phyloP scores from a whole-genome alignment of 2,888 invertebrate genomes.

The Amorpha juglandis region DNA sequence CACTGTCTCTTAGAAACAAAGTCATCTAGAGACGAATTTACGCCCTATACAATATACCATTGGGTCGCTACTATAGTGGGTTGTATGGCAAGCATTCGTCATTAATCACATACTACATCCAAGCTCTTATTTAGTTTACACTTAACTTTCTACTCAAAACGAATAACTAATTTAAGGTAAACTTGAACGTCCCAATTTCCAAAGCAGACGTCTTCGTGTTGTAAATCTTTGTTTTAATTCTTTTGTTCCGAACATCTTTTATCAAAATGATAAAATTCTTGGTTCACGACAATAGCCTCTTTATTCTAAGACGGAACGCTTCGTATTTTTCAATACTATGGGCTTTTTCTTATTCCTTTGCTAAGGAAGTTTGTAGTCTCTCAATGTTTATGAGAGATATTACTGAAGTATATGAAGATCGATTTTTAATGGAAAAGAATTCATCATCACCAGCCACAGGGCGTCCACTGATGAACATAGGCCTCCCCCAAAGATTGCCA shows the following conservation, averaged over 20 bases:
- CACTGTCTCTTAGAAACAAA: too few relatives aligned
- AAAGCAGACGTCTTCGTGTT: background rate
- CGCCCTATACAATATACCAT: too few relatives aligned
- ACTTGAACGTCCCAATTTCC: background rate
- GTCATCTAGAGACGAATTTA: too few relatives aligned
- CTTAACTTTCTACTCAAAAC: background rate
- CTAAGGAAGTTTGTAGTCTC: background rate
- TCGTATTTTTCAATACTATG: conserved; percentile 17
- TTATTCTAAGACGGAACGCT: conserved; percentile 7
- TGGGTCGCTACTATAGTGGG: too few relatives aligned
- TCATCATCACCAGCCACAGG: too few relatives aligned
- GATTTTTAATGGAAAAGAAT: too few relatives aligned
- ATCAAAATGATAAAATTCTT: conserved; percentile 31
- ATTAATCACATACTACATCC: too few relatives aligned
- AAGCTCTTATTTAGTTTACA: background rate
- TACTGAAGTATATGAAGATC: too few relatives aligned
- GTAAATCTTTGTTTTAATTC: conserved; percentile 24
- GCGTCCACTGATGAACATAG: too few relatives aligned
- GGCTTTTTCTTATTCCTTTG: background rate
- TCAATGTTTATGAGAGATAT: background rate
- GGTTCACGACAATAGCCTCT: conserved; percentile 25
- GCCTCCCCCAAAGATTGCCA: too few relatives aligned
- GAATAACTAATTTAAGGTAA: conserved; percentile 8
- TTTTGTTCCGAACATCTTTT: conserved; percentile 29
- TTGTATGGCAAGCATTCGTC: too few relatives aligned